These are phyloP conservation scores for Beroe forskalii DNA, from an alignment of 37 sponge, comb jelly and placozoan genomes.

Conservation along the genomic window DNA sequence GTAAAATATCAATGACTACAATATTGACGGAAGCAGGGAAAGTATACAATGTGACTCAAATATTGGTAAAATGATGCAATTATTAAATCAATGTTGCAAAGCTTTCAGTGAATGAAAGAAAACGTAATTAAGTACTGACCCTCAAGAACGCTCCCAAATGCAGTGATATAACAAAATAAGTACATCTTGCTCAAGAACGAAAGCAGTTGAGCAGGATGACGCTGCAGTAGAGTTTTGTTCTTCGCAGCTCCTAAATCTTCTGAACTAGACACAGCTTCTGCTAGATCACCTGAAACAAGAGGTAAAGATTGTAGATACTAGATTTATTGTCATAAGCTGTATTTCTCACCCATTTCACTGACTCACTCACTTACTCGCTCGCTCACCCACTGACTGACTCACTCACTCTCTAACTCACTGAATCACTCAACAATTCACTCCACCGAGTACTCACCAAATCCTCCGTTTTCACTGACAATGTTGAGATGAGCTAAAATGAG, in stretches of 20 bases:
- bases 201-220: constrained; percentile 37
- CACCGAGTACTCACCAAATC: constrained; percentile 9
- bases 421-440: too few relatives aligned
- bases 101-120: too few relatives aligned
- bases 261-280: not conserved
- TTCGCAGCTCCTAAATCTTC: not conserved
- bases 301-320: too few relatives aligned
- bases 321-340: too few relatives aligned
- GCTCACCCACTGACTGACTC: too few relatives aligned
- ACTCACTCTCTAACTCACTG: too few relatives aligned
- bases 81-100: constrained; percentile 42
- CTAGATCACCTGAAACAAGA: not conserved
- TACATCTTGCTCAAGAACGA: constrained; percentile 67
- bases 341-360: too few relatives aligned
- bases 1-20: constrained; percentile 21
- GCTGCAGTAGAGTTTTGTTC: constrained; percentile 43
- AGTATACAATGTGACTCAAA: too few relatives aligned
- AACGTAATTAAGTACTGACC: constrained; percentile 27
- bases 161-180: constrained; percentile 73
- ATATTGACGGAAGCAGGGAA: too few relatives aligned
- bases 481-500: constrained; percentile 58
- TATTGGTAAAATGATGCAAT: too few relatives aligned
- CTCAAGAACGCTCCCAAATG: constrained; percentile 74
- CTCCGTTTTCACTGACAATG: constrained; percentile 33
- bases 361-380: too few relatives aligned